Base-by-base conservation (phyloP, 2,888 invertebrate genomes). In the Aspidiotus rigidus region DNA sequence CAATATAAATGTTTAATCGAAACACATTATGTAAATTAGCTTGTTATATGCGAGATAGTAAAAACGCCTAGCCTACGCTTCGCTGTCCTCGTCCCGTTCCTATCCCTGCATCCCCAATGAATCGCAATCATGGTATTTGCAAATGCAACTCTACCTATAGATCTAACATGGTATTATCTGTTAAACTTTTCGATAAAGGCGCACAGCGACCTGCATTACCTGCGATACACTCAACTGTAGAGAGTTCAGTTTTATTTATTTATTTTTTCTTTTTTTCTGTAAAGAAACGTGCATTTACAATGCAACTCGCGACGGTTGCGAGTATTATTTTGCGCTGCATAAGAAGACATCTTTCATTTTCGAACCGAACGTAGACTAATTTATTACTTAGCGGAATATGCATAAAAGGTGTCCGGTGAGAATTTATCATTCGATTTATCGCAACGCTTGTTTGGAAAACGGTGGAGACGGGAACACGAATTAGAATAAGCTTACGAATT, bases 21-120 rank as follows among this genome's bases (percentile, higher is more conserved):
- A 64, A 57, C 66, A 66, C 66, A 66, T 66, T 66, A 66, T 66
- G 66, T 66, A 66, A 66, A 66, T 66, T 66, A 66, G 66, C 17
- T 66, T 66, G 66, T 59, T 66, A 59, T 66, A 59, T 56, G 42
- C 41, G 42, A 66, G 66, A 66, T 59, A 66, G 66, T 59, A 59
- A 66, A 66, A 66, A 56, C 57, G 42, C 66, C 44, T 49, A 28
- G 66, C 66, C 66, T 59, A 66, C 66, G 66, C 66, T 44, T 42
- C 57, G n/a, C 57, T 42, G 7, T 39, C 17, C 64, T 42, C 11
- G 15, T 39, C 53, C 17, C 15, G 55, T 64, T 28, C 28, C 28
- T 5, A 28, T 28, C 28, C 28, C 28, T 28, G 28, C 28, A 28
- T 28, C 28, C 28, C 28, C 28, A 28, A 28, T 28, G 28, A 28